Conservation (phyloP, 2,888 invertebrate genomes). For the Capitulum mitella region DNA sequence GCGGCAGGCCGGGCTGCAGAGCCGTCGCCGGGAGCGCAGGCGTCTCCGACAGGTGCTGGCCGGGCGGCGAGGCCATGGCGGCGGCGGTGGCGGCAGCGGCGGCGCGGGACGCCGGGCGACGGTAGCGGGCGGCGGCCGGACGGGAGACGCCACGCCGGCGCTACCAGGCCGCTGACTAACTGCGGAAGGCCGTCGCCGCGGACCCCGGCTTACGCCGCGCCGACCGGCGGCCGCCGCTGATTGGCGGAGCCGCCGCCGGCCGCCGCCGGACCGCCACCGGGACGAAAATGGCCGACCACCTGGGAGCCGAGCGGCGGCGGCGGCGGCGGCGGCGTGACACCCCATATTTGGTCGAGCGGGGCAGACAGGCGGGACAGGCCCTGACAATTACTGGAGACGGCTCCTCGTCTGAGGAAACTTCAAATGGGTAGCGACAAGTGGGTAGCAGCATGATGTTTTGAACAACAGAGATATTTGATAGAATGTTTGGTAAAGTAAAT, state of each 20-base stretch:
- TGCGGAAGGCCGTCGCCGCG: not conserved
- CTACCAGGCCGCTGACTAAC: not conserved
- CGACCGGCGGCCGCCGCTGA: not conserved
- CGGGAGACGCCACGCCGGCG: not conserved
- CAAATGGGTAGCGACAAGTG: too few species aligned
- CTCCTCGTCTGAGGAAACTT: not conserved
- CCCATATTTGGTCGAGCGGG: too few species aligned
- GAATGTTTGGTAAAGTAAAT: too few species aligned
- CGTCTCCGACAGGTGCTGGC: not conserved
- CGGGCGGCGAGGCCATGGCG: not conserved
- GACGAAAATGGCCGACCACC: constrained; percentile 1
- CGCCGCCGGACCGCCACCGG: not conserved
- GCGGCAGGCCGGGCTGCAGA: constrained; percentile 44
- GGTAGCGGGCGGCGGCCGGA: not conserved
- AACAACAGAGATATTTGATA: too few species aligned
- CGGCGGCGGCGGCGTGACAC: not conserved
- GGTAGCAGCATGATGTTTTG: too few species aligned
- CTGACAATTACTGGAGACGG: not conserved
- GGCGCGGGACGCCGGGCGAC: not conserved
- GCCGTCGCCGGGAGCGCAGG: not conserved
- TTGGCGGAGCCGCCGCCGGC: not conserved
- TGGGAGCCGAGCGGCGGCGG: not conserved
- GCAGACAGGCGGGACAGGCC: not conserved
- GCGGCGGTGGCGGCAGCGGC: not conserved
- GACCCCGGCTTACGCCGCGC: constrained; percentile 1